phyloP scores from a whole-genome alignment of 2,113 vertebrate genomes.

The Osmerus eperlanus region DNA sequence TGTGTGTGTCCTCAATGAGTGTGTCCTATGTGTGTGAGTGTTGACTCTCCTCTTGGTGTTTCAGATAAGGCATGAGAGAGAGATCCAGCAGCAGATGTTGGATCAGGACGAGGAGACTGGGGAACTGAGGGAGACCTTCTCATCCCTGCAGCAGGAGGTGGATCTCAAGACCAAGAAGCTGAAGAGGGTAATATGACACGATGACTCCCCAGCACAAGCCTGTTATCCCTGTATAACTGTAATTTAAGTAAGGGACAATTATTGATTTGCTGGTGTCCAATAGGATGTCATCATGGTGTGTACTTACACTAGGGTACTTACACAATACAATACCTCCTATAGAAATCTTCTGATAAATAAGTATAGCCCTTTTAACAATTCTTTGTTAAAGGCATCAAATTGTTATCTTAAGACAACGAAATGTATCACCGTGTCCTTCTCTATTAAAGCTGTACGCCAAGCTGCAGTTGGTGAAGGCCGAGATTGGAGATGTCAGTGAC shows the following conservation, averaged over 20 bases:
- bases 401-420: neutral
- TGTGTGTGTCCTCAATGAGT: too few species aligned
- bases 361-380: neutral
- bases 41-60: neutral
- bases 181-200: conserved; percentile 77
- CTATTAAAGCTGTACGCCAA: conserved; percentile 81
- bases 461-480: conserved; percentile 88
- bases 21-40: neutral
- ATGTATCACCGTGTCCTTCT: conserved; percentile 10
- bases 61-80: conserved; percentile 87
- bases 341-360: too few species aligned
- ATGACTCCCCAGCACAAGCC: neutral
- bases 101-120: conserved; percentile 89
- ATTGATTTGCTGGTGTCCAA: too few species aligned
- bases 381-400: neutral
- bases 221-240: neutral
- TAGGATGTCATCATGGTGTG: too few species aligned
- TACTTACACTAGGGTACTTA: too few species aligned
- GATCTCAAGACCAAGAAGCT: conserved; percentile 97
- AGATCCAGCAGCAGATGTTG: conserved; percentile 93
- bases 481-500: conserved; percentile 88
- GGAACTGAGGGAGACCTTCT: conserved; percentile 90
- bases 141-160: conserved; percentile 93
- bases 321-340: too few species aligned
- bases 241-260: too few species aligned